Conservation (phyloP, 92 coral and sea anemone species). For the Virgularia gustaviana region DNA sequence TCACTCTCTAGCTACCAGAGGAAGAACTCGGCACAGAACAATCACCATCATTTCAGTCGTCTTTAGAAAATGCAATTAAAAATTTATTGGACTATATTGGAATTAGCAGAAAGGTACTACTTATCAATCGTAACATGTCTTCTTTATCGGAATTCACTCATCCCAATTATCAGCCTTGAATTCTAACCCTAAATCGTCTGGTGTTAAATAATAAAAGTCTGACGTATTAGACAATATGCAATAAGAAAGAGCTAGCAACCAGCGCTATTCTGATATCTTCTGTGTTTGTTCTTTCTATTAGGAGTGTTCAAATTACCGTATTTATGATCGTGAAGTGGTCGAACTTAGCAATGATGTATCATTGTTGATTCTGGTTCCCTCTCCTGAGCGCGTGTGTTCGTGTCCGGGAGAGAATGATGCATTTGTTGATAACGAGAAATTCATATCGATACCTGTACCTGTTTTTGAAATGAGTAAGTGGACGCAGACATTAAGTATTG, state of each 20-base stretch:
- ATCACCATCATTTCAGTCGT: constrained; percentile 78
- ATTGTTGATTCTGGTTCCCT: constrained; percentile 89
- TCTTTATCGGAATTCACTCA: not conserved
- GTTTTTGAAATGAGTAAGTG: constrained; percentile 99
- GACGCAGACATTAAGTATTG: too few relatives aligned
- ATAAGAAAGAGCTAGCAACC: not conserved
- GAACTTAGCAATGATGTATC: constrained; percentile 94
- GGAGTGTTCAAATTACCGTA: constrained; percentile 85
- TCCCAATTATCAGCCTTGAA: not conserved
- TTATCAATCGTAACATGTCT: not conserved
- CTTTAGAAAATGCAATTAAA: constrained; percentile 81
- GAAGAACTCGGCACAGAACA: constrained; percentile 63
- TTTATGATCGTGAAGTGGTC: constrained; percentile 96
- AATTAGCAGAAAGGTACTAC: constrained; percentile 83
- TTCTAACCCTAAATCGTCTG: not conserved
- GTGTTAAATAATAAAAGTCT: not conserved
- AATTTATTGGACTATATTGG: constrained; percentile 85
- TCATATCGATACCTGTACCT: constrained; percentile 87
- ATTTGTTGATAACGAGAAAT: constrained; percentile 61
- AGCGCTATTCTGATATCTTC: not conserved
- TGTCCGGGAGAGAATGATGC: constrained; percentile 92
- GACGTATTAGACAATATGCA: not conserved
- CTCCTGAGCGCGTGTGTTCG: constrained; percentile 96
- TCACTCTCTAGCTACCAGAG: constrained; percentile 44
- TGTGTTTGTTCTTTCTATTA: constrained; percentile 33